A percentile compares a stretch with the other conserved stretches of the same genome.
Conservation (phyloP, 2,797 vertebrate genomes). For the Brotula barbata region DNA sequence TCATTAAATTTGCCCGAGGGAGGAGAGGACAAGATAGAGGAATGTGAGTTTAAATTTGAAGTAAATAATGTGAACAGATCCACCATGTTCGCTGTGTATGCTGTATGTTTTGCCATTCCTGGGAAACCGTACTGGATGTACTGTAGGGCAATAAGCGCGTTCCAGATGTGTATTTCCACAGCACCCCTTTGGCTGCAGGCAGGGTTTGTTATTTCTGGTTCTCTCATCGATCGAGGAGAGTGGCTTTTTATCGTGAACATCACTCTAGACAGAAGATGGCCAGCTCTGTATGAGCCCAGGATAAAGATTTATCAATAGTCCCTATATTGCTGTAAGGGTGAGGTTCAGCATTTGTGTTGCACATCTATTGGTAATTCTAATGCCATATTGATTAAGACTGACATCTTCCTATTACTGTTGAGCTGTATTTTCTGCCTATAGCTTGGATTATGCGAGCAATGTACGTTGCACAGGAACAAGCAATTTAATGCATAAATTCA, state of each 20-base stretch:
- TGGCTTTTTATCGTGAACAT: slow-evolving; percentile 49
- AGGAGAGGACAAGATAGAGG: slow-evolving; percentile 18
- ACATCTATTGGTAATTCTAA: slow-evolving; percentile 13
- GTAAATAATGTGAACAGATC: slow-evolving; percentile 3
- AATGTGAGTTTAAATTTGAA: slow-evolving; percentile 16
- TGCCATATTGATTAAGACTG: slow-evolving; percentile 36
- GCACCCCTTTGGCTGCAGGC: slow-evolving; percentile 6
- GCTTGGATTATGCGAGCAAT: neutral
- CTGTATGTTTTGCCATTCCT: too few species aligned
- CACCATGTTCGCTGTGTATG: neutral
- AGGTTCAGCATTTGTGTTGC: slow-evolving; percentile 15
- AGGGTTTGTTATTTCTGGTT: slow-evolving; percentile 39
- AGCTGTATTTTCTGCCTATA: slow-evolving; percentile 6
- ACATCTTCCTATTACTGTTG: slow-evolving; percentile 7
- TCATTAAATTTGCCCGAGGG: slow-evolving; percentile 57
- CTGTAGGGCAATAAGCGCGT: too few species aligned
- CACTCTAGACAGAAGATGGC: slow-evolving; percentile 31
- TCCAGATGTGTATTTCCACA: slow-evolving; percentile 3
- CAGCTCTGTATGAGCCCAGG: slow-evolving; percentile 26
- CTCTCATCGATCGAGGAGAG: slow-evolving; percentile 41
- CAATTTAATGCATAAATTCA: too few species aligned
- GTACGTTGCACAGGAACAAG: neutral
- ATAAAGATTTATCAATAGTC: slow-evolving; percentile 47
- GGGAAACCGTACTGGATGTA: too few species aligned
- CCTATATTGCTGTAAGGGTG: slow-evolving; percentile 27